Conservation (phyloP, 2,797 vertebrate genomes). For the Pipistrellus nathusii region DNA sequence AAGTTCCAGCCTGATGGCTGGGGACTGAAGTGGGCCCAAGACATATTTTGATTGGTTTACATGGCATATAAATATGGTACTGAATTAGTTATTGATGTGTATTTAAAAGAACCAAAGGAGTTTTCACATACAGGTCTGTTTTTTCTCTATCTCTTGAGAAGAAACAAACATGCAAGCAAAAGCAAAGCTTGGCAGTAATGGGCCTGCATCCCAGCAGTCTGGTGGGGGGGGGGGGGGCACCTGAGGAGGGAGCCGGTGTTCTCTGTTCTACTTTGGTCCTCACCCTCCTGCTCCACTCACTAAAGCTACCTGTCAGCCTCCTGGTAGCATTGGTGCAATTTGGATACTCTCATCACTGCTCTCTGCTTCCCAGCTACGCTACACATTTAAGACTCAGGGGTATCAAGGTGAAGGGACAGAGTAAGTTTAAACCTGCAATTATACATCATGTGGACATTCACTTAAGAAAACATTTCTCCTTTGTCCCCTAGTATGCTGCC, state of each 20-base stretch:
- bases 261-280: background rate
- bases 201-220: background rate
- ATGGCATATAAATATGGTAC: background rate
- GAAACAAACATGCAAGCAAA: background rate
- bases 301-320: background rate
- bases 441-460: background rate
- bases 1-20: background rate
- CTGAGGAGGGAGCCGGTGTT: background rate
- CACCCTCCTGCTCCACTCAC: background rate
- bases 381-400: background rate
- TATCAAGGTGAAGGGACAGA: background rate
- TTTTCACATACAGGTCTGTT: conserved; percentile 17
- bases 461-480: background rate
- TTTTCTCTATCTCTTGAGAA: conserved; percentile 42
- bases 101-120: background rate
- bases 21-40: background rate
- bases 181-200: background rate
- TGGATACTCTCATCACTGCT: background rate
- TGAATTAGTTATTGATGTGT: conserved; percentile 4
- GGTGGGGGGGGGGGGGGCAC: too few species aligned
- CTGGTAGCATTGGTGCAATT: background rate
- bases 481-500: background rate
- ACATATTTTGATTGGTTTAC: conserved; percentile 1
- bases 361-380: background rate
- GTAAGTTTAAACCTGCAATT: background rate